These are phyloP conservation scores for Ganaspis brasiliensis DNA, from an alignment of 2,888 invertebrate genomes.

Conservation along the genomic window DNA sequence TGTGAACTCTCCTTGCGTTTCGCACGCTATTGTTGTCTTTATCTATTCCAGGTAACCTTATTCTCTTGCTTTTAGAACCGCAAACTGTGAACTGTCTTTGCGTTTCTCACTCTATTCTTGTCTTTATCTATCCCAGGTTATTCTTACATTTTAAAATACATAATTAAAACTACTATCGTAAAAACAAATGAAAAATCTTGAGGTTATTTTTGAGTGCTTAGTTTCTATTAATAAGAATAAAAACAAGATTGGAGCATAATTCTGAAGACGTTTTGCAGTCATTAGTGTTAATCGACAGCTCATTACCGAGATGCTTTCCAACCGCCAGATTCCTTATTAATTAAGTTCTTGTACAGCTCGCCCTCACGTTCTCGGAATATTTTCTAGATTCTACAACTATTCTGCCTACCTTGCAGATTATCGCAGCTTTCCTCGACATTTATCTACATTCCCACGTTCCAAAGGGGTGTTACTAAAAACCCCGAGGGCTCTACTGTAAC, in stretches of 20 bases:
- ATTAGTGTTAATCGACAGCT: slow-evolving; percentile 23
- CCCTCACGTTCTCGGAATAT: neutral
- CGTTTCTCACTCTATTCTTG: too few relatives aligned
- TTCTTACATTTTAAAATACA: too few relatives aligned
- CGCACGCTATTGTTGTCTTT: too few relatives aligned
- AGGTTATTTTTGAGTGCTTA: too few relatives aligned
- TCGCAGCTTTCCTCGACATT: slow-evolving; percentile 20
- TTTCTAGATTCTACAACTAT: slow-evolving; percentile 6
- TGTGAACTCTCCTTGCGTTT: too few relatives aligned
- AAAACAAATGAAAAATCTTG: too few relatives aligned
- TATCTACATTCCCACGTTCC: slow-evolving; percentile 23
- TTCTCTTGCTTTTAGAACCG: too few relatives aligned
- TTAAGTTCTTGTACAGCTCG: slow-evolving; percentile 9
- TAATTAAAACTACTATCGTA: too few relatives aligned
- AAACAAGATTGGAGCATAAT: slow-evolving; percentile 6
- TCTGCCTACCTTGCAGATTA: neutral
- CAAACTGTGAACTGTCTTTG: too few relatives aligned
- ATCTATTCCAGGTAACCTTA: too few relatives aligned
- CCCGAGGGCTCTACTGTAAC: slow-evolving; percentile 5
- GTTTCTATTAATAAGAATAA: neutral
- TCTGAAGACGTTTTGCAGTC: slow-evolving; percentile 21
- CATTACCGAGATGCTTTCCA: slow-evolving; percentile 28
- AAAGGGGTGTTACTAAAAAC: neutral
- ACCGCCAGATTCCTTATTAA: slow-evolving; percentile 29
- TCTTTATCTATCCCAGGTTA: too few relatives aligned